Base-by-base conservation (phyloP, 2,797 vertebrate genomes). In the Pitangus sulphuratus region DNA sequence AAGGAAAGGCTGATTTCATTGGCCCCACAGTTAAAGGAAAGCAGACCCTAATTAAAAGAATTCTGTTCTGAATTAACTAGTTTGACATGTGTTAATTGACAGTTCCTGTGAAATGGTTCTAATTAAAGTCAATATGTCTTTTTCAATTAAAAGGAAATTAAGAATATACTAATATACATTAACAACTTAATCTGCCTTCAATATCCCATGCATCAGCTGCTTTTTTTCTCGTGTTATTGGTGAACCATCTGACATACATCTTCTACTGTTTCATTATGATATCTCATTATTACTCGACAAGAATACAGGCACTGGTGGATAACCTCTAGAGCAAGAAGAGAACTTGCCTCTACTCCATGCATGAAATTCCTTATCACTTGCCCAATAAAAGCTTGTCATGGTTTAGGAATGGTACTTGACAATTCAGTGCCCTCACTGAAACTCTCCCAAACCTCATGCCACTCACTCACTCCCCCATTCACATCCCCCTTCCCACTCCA, bases 61-160 rank as follows among this genome's bases (percentile, higher is more conserved):
- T 98, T 98, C 97, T 98, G 98, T 98, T 98, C 97, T 98, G 97
- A 98, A 98, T 98, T 98, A 98, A 98, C 97, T 97, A 97, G 97
- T 98, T 98, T 98, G 98, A 98, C 98, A 98, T 98, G 97, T 98
- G 98, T 97, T 98, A 98, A 98, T 98, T 99, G 98, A 98, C 97
- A 98, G 97, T 98, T 99, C 97, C 97, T 98, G 98, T 98, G 98
- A 98, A 98, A 98, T 97, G 97, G 97, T 98, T 98, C 97, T 98
- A 98, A 99, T 98, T 98, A 98, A 98, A 98, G 98, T 98, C 98
- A 98, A 97, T 98, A 98, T 98, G 98, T 98, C 97, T 98, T 98
- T 98, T 98, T 98, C 98, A 98, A 98, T 98, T 98, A 98, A 97
- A 97, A 98, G 97, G 96, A 98, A 98, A 98, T 98, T 98, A 98